Conservation (phyloP, 2,888 invertebrate species). For the Idaea straminata region DNA sequence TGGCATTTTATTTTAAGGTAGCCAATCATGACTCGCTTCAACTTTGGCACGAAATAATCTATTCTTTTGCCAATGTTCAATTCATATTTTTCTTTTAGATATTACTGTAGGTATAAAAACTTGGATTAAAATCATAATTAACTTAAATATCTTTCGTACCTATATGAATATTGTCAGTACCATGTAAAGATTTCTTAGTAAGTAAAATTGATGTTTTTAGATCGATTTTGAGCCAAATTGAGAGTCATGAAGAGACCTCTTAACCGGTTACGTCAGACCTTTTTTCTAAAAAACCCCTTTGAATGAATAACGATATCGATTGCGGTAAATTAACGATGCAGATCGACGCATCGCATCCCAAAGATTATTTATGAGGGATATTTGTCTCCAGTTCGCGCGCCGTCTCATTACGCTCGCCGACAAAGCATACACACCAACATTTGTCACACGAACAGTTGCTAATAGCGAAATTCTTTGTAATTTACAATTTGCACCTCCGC, state of each 20-base stretch:
- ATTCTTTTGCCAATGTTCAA: neutral
- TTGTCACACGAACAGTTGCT: conserved; percentile 71
- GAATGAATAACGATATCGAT: conserved; percentile 70
- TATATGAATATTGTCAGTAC: too few species aligned
- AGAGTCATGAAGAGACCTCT: neutral
- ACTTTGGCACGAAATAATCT: neutral
- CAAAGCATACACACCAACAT: conserved; percentile 62
- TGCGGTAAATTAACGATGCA: conserved; percentile 69
- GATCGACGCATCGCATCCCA: conserved; percentile 68
- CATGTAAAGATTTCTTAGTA: too few species aligned
- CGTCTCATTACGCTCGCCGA: conserved; percentile 71
- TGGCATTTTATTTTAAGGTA: neutral
- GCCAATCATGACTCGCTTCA: neutral
- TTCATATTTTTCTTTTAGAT: neutral
- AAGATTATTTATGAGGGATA: conserved; percentile 72
- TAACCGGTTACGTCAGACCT: conserved; percentile 10
- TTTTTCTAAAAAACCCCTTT: conserved; percentile 49
- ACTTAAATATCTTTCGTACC: too few species aligned
- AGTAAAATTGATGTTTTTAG: too few species aligned
- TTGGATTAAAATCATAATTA: too few species aligned
- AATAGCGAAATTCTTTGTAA: conserved; percentile 63
- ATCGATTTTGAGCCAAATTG: too few species aligned
- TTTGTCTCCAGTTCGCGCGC: conserved; percentile 65
- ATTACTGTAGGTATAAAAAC: too few species aligned
- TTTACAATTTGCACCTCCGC: too few species aligned